Conservation (phyloP, 2,888 invertebrate genomes). For the Panopea generosa region DNA sequence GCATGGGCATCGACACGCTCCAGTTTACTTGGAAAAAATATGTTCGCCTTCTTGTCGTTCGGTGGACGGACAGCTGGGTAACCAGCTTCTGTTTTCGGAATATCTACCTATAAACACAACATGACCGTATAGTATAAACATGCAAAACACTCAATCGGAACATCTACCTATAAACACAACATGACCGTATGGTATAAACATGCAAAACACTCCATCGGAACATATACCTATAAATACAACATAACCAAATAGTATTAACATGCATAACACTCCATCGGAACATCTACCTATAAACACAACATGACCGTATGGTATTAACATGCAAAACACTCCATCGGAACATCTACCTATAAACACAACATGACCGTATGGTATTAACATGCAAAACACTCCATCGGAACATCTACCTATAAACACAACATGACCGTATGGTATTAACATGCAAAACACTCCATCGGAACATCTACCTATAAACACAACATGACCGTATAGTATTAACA, state of each 20-base stretch:
- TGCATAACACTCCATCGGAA: no score
- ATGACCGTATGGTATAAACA: not conserved
- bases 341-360: no score
- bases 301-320: not conserved
- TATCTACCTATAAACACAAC: slow-evolving; percentile 39
- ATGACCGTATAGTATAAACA: not conserved
- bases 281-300: slow-evolving; percentile 40
- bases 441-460: no score
- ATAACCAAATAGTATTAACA: not conserved
- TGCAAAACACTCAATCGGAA: no score
- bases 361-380: no score
- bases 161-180: slow-evolving; percentile 40
- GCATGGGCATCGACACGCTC: slow-evolving; percentile 44
- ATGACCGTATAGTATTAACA: no score
- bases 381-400: no score
- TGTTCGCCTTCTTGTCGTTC: slow-evolving; percentile 31
- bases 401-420: no score
- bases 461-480: no score
- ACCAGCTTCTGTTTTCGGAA: slow-evolving; percentile 35
- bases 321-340: no score
- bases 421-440: no score
- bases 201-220: no score
- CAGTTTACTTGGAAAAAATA: slow-evolving; percentile 38
- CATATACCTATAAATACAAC: slow-evolving; percentile 40
- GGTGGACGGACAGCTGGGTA: slow-evolving; percentile 42